Evolutionary conservation across 2,888 invertebrate genomes (phyloP).

Genomic region (Lasioglossum morio): DNA sequence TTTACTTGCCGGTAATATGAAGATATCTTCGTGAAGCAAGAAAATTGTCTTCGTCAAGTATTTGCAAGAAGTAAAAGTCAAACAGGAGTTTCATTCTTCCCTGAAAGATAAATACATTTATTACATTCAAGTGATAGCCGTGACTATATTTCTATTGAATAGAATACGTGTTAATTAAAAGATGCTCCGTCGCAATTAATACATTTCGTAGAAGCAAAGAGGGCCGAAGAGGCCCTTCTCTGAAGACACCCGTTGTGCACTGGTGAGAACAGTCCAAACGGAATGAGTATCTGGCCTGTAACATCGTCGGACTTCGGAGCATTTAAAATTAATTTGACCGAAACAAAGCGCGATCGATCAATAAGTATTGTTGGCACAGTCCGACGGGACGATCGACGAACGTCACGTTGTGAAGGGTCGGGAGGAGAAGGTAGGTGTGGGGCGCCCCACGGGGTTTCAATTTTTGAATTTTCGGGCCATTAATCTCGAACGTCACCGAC

Average conservation of each 20-base stretch:
- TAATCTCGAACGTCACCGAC: constrained; percentile 78
- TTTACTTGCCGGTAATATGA: no score
- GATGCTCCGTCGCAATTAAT: neutral
- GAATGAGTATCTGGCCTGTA: constrained; percentile 62
- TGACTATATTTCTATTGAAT: neutral
- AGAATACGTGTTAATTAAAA: neutral
- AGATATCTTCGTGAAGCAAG: neutral
- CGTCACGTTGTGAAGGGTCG: constrained; percentile 51
- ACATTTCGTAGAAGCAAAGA: neutral
- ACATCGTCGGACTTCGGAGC: constrained; percentile 66
- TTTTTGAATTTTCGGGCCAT: constrained; percentile 79
- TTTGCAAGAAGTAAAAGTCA: neutral
- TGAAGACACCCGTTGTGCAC: constrained; percentile 66
- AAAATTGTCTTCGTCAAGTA: neutral
- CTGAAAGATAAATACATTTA: no score
- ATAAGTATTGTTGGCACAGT: constrained; percentile 74
- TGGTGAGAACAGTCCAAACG: constrained; percentile 68
- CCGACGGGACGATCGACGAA: constrained; percentile 62
- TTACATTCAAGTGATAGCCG: neutral
- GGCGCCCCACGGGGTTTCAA: constrained; percentile 75
- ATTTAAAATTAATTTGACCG: constrained; percentile 77
- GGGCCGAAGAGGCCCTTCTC: constrained; percentile 11
- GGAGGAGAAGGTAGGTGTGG: constrained; percentile 71
- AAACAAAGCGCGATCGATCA: constrained; percentile 78
- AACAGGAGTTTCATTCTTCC: neutral